Evolutionary conservation across 2,113 vertebrate species (phyloP), one percentile per base, ranked within the genome.

Genomic region (Anguilla rostrata): DNA sequence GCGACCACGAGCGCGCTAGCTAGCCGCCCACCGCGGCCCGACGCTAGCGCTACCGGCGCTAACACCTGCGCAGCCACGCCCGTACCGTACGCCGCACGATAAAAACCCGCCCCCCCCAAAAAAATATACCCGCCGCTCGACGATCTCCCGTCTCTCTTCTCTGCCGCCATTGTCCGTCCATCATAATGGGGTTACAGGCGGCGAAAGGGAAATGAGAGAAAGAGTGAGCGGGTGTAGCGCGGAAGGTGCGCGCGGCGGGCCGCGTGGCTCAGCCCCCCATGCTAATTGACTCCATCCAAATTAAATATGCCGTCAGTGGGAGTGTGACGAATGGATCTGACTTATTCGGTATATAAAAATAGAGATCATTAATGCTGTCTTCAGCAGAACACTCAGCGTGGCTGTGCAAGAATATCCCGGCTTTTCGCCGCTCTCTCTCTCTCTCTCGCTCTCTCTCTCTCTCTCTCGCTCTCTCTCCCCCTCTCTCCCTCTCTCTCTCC

Each of bases 251-350:
- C 97, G 90, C 97, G 98, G 97, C 97, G 97, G 98, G 97, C 95
- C 97, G 95, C 95, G 94, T 95, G 97, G 98, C 97, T 98, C 97
- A 98, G 97, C 97, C 96, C 97, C 97, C 96, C 94, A 94, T 96
- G 96, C 98, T 99, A 99, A 99, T 99, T 99, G 98, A 98, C 97
- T 99, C 98, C 97, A 97, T 99, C 98, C 97, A 99, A 99, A 99
- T 99, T 98, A 99, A 99, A 98, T 99, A 99, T 99, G 97, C 98
- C 98, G 97, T 99, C 98, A 99, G 94, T 96, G 97, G 97, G 96
- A 96, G 97, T 97, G 97, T 99, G 98, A 99, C 98, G 97, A 98
- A 99, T 99, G 97, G 97, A 98, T 97, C 97, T 98, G 98, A 99
- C 98, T 99, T 98, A 97, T 98, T 97, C 97, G 95, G 97, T 97